These are phyloP conservation scores for Diarsia brunnea DNA, from an alignment of 2,888 invertebrate genomes.

Conservation along the genomic window DNA sequence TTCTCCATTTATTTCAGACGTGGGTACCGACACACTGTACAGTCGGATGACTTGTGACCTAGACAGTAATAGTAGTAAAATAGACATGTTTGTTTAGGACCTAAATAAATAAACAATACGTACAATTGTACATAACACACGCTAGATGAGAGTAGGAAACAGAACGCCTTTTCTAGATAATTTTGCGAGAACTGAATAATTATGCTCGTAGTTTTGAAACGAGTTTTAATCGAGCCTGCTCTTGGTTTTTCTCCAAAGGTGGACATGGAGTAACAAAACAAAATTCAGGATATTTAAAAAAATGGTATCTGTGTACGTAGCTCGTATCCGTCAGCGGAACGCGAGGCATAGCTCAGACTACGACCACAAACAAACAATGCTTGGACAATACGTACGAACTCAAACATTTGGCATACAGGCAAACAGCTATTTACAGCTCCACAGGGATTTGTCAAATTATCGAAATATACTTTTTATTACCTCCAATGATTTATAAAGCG, in stretches of 20 bases:
- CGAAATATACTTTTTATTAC: constrained; percentile 62
- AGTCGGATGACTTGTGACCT: neutral
- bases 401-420: constrained; percentile 37
- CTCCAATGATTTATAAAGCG: constrained; percentile 57
- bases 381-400: constrained; percentile 41
- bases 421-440: constrained; percentile 55
- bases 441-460: constrained; percentile 64
- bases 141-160: neutral
- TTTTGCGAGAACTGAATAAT: neutral
- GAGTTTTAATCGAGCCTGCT: constrained; percentile 23
- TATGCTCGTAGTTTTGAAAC: constrained; percentile 1
- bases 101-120: constrained; percentile 5
- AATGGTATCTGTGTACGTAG: constrained; percentile 14
- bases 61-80: no score
- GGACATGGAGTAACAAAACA: constrained; percentile 26
- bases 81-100: constrained; percentile 17
- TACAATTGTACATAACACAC: neutral
- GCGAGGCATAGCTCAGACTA: constrained; percentile 33
- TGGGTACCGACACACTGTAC: neutral
- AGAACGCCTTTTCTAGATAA: neutral
- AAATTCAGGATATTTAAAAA: constrained; percentile 11
- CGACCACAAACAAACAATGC: constrained; percentile 36
- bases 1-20: neutral
- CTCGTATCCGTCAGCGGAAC: constrained; percentile 14
- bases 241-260: constrained; percentile 9